Percentiles rank a stretch among this genome's conserved stretches.
These are phyloP conservation scores for Eupithecia pulchellata DNA, from an alignment of 2,888 invertebrate genomes.

Conservation along the genomic window DNA sequence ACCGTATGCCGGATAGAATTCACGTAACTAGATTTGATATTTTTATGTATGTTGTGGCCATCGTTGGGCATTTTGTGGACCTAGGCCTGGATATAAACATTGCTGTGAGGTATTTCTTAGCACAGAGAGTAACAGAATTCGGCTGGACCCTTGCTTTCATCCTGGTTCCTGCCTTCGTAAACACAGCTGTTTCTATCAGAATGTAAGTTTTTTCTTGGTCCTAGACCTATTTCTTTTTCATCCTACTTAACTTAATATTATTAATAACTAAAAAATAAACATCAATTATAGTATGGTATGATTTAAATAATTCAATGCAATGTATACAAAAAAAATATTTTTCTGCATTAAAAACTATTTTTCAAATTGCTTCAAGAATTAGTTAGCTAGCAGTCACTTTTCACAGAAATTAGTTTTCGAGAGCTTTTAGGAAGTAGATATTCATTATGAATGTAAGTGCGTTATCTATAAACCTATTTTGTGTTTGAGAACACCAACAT, in stretches of 20 bases:
- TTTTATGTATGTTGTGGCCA: conserved; percentile 87
- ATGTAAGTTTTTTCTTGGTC: conserved; percentile 84
- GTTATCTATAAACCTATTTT: too few relatives aligned
- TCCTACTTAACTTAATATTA: background rate
- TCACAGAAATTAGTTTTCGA: too few relatives aligned
- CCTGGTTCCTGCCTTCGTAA: conserved; percentile 90
- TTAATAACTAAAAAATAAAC: too few relatives aligned
- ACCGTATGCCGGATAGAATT: conserved; percentile 86
- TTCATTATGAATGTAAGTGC: too few relatives aligned
- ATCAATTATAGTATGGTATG: too few relatives aligned
- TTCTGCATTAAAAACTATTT: too few relatives aligned
- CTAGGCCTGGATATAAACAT: conserved; percentile 89
- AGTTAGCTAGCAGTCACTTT: too few relatives aligned
- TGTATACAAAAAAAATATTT: too few relatives aligned
- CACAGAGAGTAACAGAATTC: conserved; percentile 86
- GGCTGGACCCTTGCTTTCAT: conserved; percentile 89
- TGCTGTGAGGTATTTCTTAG: conserved; percentile 87
- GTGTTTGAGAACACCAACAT: too few relatives aligned
- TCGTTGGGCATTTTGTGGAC: conserved; percentile 89
- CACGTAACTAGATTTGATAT: conserved; percentile 87
- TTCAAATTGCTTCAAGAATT: too few relatives aligned
- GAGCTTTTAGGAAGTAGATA: too few relatives aligned
- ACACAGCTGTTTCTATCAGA: conserved; percentile 89
- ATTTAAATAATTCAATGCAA: too few relatives aligned
- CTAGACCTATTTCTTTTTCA: background rate